Conservation (phyloP, 64 coral and sea anemone species). For the Pocillopora verrucosa region DNA sequence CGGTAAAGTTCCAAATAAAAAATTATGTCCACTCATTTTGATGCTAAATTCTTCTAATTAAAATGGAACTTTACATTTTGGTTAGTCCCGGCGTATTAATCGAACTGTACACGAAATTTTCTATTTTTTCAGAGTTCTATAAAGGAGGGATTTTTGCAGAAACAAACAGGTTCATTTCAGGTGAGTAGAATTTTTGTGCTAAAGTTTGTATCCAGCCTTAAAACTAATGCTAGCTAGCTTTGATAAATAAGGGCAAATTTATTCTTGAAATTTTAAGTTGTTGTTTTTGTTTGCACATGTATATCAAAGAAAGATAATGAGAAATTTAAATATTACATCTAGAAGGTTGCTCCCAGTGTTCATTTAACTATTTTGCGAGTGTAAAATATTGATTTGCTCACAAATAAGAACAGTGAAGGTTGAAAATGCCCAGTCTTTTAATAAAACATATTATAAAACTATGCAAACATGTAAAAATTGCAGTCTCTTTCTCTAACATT, state of each 20-base stretch:
- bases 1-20: neutral
- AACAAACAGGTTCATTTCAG: constrained; percentile 91
- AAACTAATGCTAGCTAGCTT: neutral
- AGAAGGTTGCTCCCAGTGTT: neutral
- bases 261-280: neutral
- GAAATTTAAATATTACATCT: constrained; percentile 15
- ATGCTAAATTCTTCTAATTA: too few species aligned
- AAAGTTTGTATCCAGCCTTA: neutral
- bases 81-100: neutral
- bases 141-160: constrained; percentile 88
- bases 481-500: neutral
- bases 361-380: neutral
- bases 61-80: neutral
- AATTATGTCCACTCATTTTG: neutral
- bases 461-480: neutral
- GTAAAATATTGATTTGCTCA: neutral
- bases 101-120: neutral
- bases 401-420: neutral
- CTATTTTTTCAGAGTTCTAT: constrained; percentile 61
- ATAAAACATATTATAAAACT: neutral
- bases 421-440: neutral
- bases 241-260: neutral
- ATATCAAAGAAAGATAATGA: constrained; percentile 21
- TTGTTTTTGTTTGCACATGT: constrained; percentile 26
- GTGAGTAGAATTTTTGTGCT: constrained; percentile 12